These are phyloP conservation scores for Bombus superbus DNA, from an alignment of 1,140 invertebrate species.

Conservation along the genomic window DNA sequence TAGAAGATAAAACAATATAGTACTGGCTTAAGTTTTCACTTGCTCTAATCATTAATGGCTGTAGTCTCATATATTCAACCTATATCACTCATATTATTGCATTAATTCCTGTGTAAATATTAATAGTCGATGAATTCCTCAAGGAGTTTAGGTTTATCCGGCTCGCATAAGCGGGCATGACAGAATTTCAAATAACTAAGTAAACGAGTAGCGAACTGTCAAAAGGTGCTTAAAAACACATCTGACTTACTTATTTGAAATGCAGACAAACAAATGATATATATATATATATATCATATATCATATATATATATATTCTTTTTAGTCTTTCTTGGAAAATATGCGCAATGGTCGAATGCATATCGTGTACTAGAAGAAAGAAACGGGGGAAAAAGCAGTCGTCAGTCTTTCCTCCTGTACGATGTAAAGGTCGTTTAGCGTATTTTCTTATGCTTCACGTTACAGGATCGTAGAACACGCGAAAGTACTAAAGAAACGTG, in stretches of 20 bases:
- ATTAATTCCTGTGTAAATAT: slow-evolving; percentile 77
- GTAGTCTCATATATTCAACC: slow-evolving; percentile 71
- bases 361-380: slow-evolving; percentile 6
- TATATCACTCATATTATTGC: slow-evolving; percentile 68
- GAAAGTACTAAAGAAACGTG: slow-evolving; percentile 69
- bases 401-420: slow-evolving; percentile 51
- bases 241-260: slow-evolving; percentile 65
- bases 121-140: slow-evolving; percentile 60
- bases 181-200: slow-evolving; percentile 54
- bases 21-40: slow-evolving; percentile 65
- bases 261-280: slow-evolving; percentile 28
- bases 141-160: slow-evolving; percentile 52
- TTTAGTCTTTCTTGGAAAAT: slow-evolving; percentile 34
- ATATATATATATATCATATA: neutral
- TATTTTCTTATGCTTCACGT: slow-evolving; percentile 64
- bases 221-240: slow-evolving; percentile 55
- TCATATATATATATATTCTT: slow-evolving; percentile 11
- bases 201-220: slow-evolving; percentile 26
- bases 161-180: neutral
- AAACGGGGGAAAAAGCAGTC: slow-evolving; percentile 24
- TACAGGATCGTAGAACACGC: slow-evolving; percentile 63
- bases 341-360: slow-evolving; percentile 21
- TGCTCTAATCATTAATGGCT: slow-evolving; percentile 68
- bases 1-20: slow-evolving; percentile 33
- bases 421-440: slow-evolving; percentile 57